Conservation (phyloP, 1,140 invertebrate genomes). For the Lerema accius region DNA sequence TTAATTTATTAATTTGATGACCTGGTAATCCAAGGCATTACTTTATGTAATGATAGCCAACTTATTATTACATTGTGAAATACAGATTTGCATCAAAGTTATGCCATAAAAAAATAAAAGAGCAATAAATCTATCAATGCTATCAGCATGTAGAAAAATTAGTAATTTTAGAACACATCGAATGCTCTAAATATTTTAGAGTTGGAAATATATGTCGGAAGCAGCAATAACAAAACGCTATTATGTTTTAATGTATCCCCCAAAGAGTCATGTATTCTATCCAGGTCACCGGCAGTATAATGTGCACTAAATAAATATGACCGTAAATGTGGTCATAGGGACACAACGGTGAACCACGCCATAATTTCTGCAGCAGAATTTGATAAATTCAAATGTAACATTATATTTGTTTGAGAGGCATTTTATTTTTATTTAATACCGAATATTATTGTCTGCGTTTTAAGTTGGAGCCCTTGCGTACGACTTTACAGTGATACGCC, state of each 20-base stretch:
- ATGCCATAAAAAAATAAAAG: too few species aligned
- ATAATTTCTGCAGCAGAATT: constrained; percentile 18
- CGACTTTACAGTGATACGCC: too few species aligned
- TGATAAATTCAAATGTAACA: constrained; percentile 16
- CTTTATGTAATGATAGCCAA: too few species aligned
- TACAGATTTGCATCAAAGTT: too few species aligned
- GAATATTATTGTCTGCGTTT: too few species aligned
- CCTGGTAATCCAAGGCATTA: too few species aligned
- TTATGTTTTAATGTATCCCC: constrained; percentile 34
- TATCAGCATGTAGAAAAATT: too few species aligned
- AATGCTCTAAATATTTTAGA: constrained; percentile 21
- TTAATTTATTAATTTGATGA: too few species aligned
- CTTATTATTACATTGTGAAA: too few species aligned
- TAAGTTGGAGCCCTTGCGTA: too few species aligned
- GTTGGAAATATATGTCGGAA: constrained; percentile 23
- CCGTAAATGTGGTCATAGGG: constrained; percentile 25
- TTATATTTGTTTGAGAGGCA: not conserved
- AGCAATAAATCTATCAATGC: too few species aligned
- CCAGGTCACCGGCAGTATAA: constrained; percentile 30
- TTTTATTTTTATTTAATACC: too few species aligned
- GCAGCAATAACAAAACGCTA: constrained; percentile 26
- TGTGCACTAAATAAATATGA: constrained; percentile 32
- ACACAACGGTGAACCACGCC: constrained; percentile 10
- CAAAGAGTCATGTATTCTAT: constrained; percentile 33
- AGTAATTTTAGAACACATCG: constrained; percentile 20